Base-by-base conservation (phyloP, 2,888 invertebrate genomes). In the Poecilobothrus nobilitatus region DNA sequence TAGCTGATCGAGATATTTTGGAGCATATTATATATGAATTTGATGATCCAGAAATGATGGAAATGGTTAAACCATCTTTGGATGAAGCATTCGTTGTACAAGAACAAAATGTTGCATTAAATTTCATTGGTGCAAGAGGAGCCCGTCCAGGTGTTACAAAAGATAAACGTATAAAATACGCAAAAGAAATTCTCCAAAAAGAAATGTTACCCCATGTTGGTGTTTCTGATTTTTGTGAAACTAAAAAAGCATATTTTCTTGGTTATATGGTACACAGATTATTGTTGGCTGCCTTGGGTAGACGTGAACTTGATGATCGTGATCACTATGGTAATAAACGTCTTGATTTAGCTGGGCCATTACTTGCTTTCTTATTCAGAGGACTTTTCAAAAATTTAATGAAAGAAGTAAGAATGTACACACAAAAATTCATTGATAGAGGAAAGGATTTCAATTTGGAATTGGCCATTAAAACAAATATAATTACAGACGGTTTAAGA, bases 11-110 rank as follows among this genome's bases (percentile, higher is more conserved):
- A 77, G 99, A 99, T 83, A 99, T 99, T 77, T 85, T 99, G 27
- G 99, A 99, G 79, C 99, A 99, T 78, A 99, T 99, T 72, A 99
- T 99, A 77, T 99, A 99, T 81, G 99, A 99, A 80, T 99, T 99
- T 83, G 97, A 99, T 82, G 99, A 99, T 83, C 98, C 97, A 9
- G 99, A 99, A 85, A 98, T 99, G 97, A 99, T 99, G 98, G 99
- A 99, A 87, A 98, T 99, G 97, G 97, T 97, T 0, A 99, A 99
- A 81, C 99, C 99, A 0, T 98, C 98, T 0, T 83, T 99, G 69
- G 99, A 99, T 83, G 99, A 99, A 84, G 99, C 99, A 64, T 99
- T 99, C 83, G 98, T 98, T 0, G 96, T 99, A 74, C 98, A 99
- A 83, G 99, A 99, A 80, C 99, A 99, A 81, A 97, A 94, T 84